Evolutionary conservation across 2,113 vertebrate species (phyloP).

Genomic region (Scopus umbretta): DNA sequence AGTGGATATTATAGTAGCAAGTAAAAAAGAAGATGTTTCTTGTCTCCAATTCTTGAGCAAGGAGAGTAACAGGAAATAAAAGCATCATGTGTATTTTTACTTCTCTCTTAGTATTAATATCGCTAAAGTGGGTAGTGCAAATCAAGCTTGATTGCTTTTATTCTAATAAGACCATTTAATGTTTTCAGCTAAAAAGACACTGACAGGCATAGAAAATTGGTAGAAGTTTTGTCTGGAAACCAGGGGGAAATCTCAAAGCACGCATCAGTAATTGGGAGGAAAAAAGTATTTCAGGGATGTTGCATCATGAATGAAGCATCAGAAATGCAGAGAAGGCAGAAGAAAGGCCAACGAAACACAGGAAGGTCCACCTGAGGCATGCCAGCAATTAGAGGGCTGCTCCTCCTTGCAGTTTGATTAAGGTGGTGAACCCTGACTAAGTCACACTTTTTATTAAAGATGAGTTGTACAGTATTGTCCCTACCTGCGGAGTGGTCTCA

Average conservation of each 20-base stretch:
- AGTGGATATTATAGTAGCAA: background rate
- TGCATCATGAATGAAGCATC: background rate
- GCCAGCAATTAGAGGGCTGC: background rate
- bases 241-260: background rate
- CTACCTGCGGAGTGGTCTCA: background rate
- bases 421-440: background rate
- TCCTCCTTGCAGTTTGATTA: background rate
- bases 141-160: background rate
- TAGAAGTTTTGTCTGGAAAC: background rate
- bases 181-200: background rate
- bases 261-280: background rate
- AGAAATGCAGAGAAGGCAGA: background rate
- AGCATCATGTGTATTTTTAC: background rate
- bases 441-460: background rate
- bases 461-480: background rate
- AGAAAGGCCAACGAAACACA: background rate
- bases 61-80: slow-evolving; percentile 1
- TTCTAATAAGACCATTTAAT: background rate
- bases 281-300: background rate
- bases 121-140: background rate
- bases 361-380: background rate
- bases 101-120: background rate
- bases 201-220: background rate
- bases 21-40: background rate
- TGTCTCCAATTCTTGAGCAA: background rate